phyloP scores from a whole-genome alignment of 2,888 invertebrate genomes.

The Vannuccia rotundouncinata region DNA sequence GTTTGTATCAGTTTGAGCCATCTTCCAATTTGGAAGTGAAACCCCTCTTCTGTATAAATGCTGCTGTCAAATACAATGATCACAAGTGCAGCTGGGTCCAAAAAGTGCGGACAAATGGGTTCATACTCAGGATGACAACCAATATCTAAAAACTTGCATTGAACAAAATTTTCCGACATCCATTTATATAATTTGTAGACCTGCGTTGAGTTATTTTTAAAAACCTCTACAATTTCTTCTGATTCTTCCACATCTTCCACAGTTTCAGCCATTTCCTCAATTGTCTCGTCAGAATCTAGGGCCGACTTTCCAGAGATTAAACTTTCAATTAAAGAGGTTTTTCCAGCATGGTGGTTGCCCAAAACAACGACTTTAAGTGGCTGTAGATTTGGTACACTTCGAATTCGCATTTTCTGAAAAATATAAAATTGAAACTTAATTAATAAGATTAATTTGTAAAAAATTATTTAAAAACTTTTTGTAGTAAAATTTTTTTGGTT shows the following conservation, averaged over 20 bases:
- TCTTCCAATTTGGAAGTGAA: conserved; percentile 2
- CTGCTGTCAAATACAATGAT: not conserved
- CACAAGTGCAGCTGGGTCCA: not conserved
- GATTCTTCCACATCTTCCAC: not conserved
- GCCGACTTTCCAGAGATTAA: not conserved
- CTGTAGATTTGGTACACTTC: not conserved
- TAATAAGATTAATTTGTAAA: not conserved
- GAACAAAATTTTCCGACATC: conserved; percentile 2
- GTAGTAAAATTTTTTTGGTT: too few species aligned
- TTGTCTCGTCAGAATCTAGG: not conserved
- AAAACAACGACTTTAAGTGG: conserved; percentile 11
- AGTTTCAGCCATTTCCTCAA: too few species aligned
- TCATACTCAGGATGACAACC: not conserved
- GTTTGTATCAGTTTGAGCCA: conserved; percentile 6
- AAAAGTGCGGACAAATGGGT: not conserved
- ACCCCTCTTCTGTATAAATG: not conserved
- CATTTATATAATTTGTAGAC: not conserved
- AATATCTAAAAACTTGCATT: not conserved
- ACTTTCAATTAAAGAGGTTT: not conserved
- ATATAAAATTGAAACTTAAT: too few species aligned
- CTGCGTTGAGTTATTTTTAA: not conserved
- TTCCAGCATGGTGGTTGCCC: conserved; percentile 8
- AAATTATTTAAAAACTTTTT: not conserved
- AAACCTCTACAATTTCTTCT: not conserved
- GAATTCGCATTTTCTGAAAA: conserved; percentile 27